Conservation (phyloP, 2,888 invertebrate species). For the Acleris cristana region DNA sequence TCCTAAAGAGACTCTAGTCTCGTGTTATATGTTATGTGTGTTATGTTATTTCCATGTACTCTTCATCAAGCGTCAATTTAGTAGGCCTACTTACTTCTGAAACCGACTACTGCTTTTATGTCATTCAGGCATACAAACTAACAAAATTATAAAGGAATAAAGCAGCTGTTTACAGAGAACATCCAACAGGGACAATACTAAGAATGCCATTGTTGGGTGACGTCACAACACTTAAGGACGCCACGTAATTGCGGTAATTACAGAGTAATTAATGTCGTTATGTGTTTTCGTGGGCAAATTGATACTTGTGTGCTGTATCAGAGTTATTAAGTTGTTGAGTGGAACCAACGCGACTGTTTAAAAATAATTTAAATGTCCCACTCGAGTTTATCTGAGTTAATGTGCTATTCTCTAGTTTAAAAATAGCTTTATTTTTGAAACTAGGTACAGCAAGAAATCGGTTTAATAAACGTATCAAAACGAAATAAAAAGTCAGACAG, state of each 20-base stretch:
- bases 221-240: constrained; percentile 1
- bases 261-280: constrained; percentile 24
- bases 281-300: constrained; percentile 15
- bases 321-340: constrained; percentile 7
- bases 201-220: constrained; percentile 11
- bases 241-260: constrained; percentile 15
- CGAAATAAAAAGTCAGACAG: too few species aligned
- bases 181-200: constrained; percentile 1
- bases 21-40: too few species aligned
- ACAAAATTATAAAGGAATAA: background rate
- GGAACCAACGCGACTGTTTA: background rate
- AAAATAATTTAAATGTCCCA: too few species aligned
- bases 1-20: too few species aligned
- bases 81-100: background rate
- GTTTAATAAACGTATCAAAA: too few species aligned
- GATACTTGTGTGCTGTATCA: constrained; percentile 1
- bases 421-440: too few species aligned
- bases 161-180: constrained; percentile 9
- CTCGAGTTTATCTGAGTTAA: too few species aligned
- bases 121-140: background rate
- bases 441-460: too few species aligned
- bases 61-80: too few species aligned
- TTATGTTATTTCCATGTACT: too few species aligned
- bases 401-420: too few species aligned
- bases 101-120: background rate